phyloP scores from a whole-genome alignment of 2,113 vertebrate species.

The Ibidorhyncha struthersii region DNA sequence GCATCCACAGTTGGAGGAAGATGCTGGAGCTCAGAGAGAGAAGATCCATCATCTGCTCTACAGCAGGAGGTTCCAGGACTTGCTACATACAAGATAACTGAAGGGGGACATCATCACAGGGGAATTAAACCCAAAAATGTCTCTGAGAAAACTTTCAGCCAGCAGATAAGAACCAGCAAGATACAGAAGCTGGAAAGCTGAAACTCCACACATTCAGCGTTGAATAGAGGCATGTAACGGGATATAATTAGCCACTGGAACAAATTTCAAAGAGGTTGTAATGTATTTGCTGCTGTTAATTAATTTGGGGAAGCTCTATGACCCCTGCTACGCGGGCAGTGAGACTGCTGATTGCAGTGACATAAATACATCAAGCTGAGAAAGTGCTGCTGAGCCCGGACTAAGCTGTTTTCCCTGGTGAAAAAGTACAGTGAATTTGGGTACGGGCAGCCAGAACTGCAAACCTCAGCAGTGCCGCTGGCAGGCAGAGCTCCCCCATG shows the following conservation, averaged over 20 bases:
- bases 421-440: background rate
- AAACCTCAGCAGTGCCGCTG: background rate
- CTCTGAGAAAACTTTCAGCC: background rate
- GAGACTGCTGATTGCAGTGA: background rate
- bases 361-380: background rate
- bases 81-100: background rate
- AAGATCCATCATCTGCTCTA: background rate
- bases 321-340: background rate
- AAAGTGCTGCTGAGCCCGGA: background rate
- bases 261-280: background rate
- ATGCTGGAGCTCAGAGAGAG: background rate
- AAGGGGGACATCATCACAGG: background rate
- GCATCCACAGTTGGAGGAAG: background rate
- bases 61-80: background rate
- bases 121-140: background rate
- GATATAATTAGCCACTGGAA: background rate
- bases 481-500: background rate
- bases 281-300: background rate
- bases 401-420: background rate
- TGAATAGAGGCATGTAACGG: background rate
- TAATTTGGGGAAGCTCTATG: background rate
- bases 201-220: background rate
- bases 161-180: background rate
- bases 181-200: background rate
- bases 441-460: background rate